Conservation (phyloP, 2,113 vertebrate genomes). For the Edolisoma coerulescens region DNA sequence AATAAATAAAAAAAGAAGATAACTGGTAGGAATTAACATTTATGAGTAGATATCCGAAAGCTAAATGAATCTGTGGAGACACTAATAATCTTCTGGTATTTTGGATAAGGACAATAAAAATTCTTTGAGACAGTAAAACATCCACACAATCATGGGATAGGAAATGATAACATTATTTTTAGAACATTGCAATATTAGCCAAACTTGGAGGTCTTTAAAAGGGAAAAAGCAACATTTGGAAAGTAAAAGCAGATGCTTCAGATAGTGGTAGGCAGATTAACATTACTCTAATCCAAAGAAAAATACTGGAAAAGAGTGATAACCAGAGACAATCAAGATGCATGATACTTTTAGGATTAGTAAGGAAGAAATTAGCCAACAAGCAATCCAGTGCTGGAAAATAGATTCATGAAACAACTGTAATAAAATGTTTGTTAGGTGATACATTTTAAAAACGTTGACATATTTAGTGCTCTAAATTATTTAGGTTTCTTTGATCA, state of each 20-base stretch:
- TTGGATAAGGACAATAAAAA: not conserved
- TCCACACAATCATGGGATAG: not conserved
- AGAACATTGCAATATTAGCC: not conserved
- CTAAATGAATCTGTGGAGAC: not conserved
- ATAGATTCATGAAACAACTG: not conserved
- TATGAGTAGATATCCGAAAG: not conserved
- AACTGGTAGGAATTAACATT: not conserved
- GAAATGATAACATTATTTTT: not conserved
- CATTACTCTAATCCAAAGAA: not conserved
- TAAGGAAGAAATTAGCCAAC: not conserved
- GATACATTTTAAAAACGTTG: not conserved
- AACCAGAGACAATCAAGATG: not conserved
- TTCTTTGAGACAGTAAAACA: not conserved
- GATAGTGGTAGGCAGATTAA: not conserved
- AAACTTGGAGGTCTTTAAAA: not conserved
- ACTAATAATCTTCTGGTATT: not conserved
- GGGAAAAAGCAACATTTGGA: not conserved
- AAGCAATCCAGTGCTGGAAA: not conserved
- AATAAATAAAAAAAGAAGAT: not conserved
- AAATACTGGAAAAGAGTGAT: not conserved
- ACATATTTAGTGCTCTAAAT: not conserved
- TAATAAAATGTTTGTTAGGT: not conserved
- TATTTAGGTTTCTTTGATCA: slow-evolving; percentile 10
- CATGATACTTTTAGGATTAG: not conserved
- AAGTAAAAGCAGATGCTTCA: not conserved